Percentiles rank a stretch among this genome's conserved stretches.
phyloP scores from a whole-genome alignment of 2,888 invertebrate species.

The Dolichomitus sp. region DNA sequence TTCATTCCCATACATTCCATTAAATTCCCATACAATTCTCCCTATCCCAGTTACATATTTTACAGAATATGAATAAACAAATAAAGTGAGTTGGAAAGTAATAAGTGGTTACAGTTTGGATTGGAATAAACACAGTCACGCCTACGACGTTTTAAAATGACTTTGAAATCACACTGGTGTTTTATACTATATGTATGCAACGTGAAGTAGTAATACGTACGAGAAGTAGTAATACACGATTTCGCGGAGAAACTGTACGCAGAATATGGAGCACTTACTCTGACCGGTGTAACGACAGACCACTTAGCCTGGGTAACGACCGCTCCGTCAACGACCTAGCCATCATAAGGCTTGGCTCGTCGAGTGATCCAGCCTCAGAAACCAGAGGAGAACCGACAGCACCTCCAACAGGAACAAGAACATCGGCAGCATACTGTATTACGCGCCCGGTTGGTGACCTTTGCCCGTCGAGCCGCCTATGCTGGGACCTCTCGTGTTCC shows the following conservation, averaged over 20 bases:
- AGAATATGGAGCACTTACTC: slow-evolving; percentile 78
- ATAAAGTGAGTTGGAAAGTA: no score
- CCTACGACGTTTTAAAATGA: background rate
- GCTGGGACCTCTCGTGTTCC: slow-evolving; percentile 59
- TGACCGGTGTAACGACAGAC: slow-evolving; percentile 74
- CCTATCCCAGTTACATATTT: no score
- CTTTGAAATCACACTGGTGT: background rate
- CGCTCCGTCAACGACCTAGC: slow-evolving; percentile 71
- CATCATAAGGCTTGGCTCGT: slow-evolving; percentile 51
- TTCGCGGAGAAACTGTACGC: slow-evolving; percentile 70
- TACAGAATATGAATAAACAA: no score
- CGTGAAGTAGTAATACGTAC: slow-evolving; percentile 16
- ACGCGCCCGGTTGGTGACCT: slow-evolving; percentile 77
- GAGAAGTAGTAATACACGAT: slow-evolving; percentile 38
- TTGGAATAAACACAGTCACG: background rate
- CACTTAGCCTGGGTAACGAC: slow-evolving; percentile 81
- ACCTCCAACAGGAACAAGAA: slow-evolving; percentile 36
- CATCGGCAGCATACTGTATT: slow-evolving; percentile 38
- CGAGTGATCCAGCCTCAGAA: slow-evolving; percentile 20
- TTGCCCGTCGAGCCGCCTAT: slow-evolving; percentile 72
- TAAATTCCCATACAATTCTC: no score
- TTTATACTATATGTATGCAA: background rate
- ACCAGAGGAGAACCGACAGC: slow-evolving; percentile 31
- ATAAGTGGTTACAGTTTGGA: background rate
- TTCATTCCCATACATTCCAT: no score